phyloP scores from a whole-genome alignment of 2,888 invertebrate genomes.

The Blera fallax region DNA sequence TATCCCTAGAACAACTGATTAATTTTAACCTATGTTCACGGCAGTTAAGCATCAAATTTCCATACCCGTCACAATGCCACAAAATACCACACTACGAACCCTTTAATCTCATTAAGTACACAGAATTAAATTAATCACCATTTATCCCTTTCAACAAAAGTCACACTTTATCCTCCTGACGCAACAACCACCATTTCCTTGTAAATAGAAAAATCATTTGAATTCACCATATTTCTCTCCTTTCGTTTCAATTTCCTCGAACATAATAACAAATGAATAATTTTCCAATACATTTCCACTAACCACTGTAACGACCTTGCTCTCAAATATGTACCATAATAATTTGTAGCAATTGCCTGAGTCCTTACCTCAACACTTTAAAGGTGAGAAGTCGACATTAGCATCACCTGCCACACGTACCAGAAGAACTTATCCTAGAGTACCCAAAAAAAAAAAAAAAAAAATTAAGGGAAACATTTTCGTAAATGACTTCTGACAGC shows the following conservation, averaged over 20 bases:
- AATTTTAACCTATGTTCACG: conserved; percentile 1
- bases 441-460: too few species aligned
- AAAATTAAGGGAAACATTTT: not conserved
- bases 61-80: not conserved
- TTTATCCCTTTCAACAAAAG: not conserved
- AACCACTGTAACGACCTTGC: not conserved
- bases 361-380: not conserved
- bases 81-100: not conserved
- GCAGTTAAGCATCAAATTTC: not conserved
- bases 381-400: conserved; percentile 10
- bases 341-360: conserved; percentile 25
- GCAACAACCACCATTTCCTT: not conserved
- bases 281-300: conserved; percentile 31
- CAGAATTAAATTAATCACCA: not conserved
- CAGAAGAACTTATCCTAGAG: not conserved
- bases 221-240: conserved; percentile 7
- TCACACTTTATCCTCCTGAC: not conserved
- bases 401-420: conserved; percentile 5
- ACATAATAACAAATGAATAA: conserved; percentile 34
- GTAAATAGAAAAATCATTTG: not conserved
- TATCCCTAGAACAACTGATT: not conserved
- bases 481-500: not conserved
- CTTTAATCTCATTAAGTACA: not conserved
- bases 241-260: conserved; percentile 18
- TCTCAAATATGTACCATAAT: not conserved